Base-by-base conservation (phyloP, 2,888 invertebrate genomes). In the Palloptera scutellata region DNA sequence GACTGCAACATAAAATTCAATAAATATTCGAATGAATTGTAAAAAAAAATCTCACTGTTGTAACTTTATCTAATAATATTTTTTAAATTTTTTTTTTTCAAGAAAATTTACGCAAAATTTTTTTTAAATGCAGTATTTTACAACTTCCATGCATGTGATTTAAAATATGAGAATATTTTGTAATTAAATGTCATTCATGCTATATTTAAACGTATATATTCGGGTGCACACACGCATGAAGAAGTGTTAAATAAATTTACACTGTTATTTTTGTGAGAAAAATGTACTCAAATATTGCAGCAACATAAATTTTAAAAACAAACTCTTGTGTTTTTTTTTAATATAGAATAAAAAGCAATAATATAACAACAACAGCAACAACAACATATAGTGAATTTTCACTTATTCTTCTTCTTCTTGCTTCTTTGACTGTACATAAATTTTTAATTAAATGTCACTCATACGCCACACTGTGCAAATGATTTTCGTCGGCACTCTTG, bases 401-500 rank as follows among this genome's bases (percentile, higher is more conserved):
- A 63, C 72, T 72, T 76, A 77, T 75, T 73, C 77, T 79, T 79
- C 80, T 78, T 80, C 30, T 30, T 30, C 30, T 30, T 30, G 30
- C 30, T 30, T 30, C 30, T 30, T 30, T 30, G 30, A 30, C 30
- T 30, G 30, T 6, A 30, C 30, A 30, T 30, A 30, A 30, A 81
- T 82, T 82, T 81, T 81, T 81, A 81, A 81, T 81, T 81, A 81
- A 81, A 82, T 82, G 80, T 81, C 80, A 81, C 81, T 81, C 80
- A 82, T 81, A 82, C 80, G 81, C 78, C 78, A 79, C 70, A 73
- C 19, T 51, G 59, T 42, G 42, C 64, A 30, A 48, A 40, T 30
- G 43, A 45, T 43, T 57, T 30, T 30, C 30, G 30, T 30, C 30
- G 30, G 30, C 6, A 30, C 30, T 30, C 30, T 30, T 30, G 30